These are phyloP conservation scores for Nemapogon koenigi DNA, from an alignment of 2,888 invertebrate genomes.

Conservation along the genomic window DNA sequence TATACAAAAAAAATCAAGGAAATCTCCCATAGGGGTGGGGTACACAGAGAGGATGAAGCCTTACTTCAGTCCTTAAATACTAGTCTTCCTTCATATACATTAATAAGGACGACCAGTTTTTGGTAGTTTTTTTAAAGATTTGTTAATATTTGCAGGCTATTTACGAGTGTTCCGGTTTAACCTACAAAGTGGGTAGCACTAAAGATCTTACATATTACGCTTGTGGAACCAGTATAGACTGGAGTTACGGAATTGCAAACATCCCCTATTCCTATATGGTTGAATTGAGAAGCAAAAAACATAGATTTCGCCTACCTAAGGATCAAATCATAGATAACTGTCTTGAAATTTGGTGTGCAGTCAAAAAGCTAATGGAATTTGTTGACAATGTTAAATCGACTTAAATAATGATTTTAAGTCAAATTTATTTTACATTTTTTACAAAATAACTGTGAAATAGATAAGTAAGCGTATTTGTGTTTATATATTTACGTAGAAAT, in stretches of 20 bases:
- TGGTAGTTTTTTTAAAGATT: too few species aligned
- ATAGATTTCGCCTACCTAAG: conserved; percentile 40
- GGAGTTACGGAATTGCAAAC: conserved; percentile 49
- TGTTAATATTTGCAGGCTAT: conserved; percentile 35
- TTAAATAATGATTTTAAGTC: conserved; percentile 13
- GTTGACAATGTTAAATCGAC: conserved; percentile 36
- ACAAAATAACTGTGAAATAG: too few species aligned
- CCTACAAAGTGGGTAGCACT: conserved; percentile 49
- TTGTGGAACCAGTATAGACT: conserved; percentile 51
- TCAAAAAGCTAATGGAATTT: conserved; percentile 39
- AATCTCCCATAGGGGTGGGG: neutral
- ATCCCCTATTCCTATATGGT: conserved; percentile 54
- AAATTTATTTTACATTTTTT: too few species aligned
- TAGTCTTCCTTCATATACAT: neutral
- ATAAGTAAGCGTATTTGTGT: neutral
- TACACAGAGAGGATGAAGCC: neutral
- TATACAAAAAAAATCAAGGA: too few species aligned
- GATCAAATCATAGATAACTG: conserved; percentile 44
- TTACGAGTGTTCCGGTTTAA: conserved; percentile 37
- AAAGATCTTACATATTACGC: conserved; percentile 50
- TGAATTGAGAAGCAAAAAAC: conserved; percentile 40
- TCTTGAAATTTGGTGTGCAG: conserved; percentile 38
- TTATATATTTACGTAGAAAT: neutral
- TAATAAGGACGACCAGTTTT: neutral
- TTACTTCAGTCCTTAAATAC: neutral